These are phyloP conservation scores for Lethrus apterus DNA, from an alignment of 1,140 invertebrate species.

Conservation along the genomic window DNA sequence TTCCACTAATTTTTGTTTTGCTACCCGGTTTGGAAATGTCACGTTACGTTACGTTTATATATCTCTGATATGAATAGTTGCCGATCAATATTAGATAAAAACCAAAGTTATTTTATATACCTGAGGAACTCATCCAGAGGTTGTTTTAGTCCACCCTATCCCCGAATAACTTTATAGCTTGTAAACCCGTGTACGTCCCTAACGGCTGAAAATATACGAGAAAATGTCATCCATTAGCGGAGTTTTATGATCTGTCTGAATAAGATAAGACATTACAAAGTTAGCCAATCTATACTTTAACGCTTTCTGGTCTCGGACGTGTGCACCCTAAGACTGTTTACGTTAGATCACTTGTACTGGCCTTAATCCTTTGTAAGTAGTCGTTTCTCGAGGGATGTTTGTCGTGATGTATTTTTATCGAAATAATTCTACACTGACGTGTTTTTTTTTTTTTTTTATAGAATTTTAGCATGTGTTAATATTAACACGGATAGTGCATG, in stretches of 20 bases:
- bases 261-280: slow-evolving; percentile 33
- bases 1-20: too few species aligned
- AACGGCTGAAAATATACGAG: slow-evolving; percentile 15
- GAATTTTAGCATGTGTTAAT: too few species aligned
- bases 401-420: too few species aligned
- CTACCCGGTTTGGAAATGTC: too few species aligned
- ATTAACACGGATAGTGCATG: too few species aligned
- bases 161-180: slow-evolving; percentile 7
- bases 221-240: slow-evolving; percentile 26
- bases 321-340: slow-evolving; percentile 17
- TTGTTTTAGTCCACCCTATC: slow-evolving; percentile 7
- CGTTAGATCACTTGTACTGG: slow-evolving; percentile 15
- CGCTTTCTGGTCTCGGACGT: slow-evolving; percentile 17
- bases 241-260: slow-evolving; percentile 32
- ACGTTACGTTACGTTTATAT: too few species aligned
- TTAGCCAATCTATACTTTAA: slow-evolving; percentile 33
- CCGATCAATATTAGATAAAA: too few species aligned
- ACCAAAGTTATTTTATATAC: slow-evolving; percentile 13
- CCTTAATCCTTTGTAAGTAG: slow-evolving; percentile 17
- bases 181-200: slow-evolving; percentile 12
- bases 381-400: too few species aligned
- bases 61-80: too few species aligned
- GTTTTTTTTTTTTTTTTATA: too few species aligned
- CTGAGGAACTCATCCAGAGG: background rate
- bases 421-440: too few species aligned